These are phyloP conservation scores for Cariama cristata DNA, from an alignment of 2,113 vertebrate species.

Conservation along the genomic window DNA sequence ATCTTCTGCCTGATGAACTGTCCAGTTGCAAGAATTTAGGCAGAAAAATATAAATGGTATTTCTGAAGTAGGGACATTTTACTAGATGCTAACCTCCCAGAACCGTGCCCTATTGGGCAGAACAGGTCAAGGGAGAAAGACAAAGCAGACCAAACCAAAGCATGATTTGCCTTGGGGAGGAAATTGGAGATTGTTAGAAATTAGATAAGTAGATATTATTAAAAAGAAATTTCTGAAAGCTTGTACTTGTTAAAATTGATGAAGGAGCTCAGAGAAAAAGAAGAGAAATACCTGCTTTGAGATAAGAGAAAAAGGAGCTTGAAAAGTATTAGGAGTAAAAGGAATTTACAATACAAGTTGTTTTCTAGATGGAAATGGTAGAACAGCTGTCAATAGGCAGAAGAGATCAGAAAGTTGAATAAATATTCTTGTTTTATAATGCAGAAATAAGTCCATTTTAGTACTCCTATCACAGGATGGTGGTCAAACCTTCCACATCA, in stretches of 20 bases:
- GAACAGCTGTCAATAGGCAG: not conserved
- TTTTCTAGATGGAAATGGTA: not conserved
- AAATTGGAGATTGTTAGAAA: not conserved
- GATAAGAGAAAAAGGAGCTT: not conserved
- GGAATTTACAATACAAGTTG: not conserved
- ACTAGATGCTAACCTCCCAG: not conserved
- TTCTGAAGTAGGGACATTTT: not conserved
- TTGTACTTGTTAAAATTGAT: not conserved
- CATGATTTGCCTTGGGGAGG: not conserved
- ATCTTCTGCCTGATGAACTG: conserved; percentile 72
- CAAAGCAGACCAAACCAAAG: not conserved
- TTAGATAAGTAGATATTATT: not conserved
- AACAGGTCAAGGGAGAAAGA: not conserved
- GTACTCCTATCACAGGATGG: not conserved
- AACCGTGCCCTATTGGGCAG: not conserved
- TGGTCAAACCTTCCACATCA: not conserved
- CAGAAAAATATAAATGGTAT: conserved; percentile 29
- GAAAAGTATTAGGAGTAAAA: not conserved
- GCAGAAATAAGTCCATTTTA: not conserved
- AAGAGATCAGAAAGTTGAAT: not conserved
- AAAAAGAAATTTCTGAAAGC: not conserved
- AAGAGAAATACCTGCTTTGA: not conserved
- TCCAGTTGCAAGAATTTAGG: conserved; percentile 54
- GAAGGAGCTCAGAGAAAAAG: not conserved
- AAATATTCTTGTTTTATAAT: not conserved